Percentiles rank a stretch among this genome's conserved stretches.
Evolutionary conservation across 2,113 vertebrate species (phyloP).

Genomic region (Microtus pennsylvanicus): DNA sequence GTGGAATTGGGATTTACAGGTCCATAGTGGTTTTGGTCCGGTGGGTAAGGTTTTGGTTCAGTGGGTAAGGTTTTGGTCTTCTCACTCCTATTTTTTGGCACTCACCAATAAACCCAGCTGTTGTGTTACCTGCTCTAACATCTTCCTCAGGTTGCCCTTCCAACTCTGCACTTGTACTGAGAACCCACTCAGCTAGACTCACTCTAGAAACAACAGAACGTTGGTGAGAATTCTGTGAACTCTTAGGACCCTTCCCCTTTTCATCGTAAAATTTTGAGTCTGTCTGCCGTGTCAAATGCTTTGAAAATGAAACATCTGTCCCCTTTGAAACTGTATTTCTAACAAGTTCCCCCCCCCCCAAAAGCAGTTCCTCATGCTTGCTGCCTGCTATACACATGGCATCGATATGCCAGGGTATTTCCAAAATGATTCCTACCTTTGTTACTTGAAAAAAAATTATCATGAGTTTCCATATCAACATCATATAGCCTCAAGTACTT

Average conservation of each 20-base stretch:
- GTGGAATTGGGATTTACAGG: background rate
- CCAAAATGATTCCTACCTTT: slow-evolving; percentile 14
- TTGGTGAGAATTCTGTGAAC: background rate
- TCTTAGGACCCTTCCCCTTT: background rate
- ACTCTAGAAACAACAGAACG: background rate
- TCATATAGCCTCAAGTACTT: background rate
- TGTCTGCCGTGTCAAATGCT: slow-evolving; percentile 19
- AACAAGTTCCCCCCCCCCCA: background rate
- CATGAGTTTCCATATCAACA: background rate
- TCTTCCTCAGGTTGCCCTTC: background rate
- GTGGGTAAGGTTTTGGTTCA: background rate
- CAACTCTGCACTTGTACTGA: background rate
- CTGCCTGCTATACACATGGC: background rate
- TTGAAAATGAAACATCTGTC: slow-evolving; percentile 47
- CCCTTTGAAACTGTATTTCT: slow-evolving; percentile 52
- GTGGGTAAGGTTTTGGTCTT: background rate
- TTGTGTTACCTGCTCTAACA: background rate
- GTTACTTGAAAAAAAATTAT: slow-evolving; percentile 20
- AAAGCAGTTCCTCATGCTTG: too few relatives aligned
- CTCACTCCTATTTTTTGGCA: background rate
- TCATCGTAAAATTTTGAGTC: background rate
- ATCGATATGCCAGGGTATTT: background rate
- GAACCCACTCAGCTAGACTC: background rate
- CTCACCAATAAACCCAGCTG: background rate
- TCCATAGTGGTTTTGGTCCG: background rate